These are phyloP conservation scores for Trogon surrucura DNA, from an alignment of 2,113 vertebrate genomes.

Conservation along the genomic window DNA sequence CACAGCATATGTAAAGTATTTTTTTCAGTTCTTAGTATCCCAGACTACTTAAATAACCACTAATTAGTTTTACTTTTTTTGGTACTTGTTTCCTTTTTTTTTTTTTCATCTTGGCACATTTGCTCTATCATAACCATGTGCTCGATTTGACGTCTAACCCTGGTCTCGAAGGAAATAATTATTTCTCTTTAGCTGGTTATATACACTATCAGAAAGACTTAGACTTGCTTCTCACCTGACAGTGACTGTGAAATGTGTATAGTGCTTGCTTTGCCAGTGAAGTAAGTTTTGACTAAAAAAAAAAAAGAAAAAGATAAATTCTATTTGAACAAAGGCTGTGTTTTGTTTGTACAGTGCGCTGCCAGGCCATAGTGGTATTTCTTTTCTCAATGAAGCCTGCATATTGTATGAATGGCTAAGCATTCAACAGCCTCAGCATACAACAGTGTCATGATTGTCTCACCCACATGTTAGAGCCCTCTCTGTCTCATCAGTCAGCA, in stretches of 20 bases:
- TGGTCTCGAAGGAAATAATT: neutral
- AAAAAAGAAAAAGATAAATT: neutral
- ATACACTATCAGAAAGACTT: neutral
- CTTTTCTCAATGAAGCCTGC: neutral
- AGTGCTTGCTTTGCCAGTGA: neutral
- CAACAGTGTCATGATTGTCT: neutral
- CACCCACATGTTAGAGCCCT: neutral
- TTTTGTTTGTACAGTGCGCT: conserved; percentile 20
- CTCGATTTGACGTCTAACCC: neutral
- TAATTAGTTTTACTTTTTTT: conserved; percentile 4
- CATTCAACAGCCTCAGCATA: neutral
- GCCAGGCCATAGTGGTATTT: neutral
- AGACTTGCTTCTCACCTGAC: neutral
- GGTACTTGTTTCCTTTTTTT: neutral
- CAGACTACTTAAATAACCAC: conserved; percentile 21
- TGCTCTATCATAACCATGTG: neutral
- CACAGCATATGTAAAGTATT: neutral
- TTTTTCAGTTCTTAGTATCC: conserved; percentile 13
- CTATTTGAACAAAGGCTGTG: conserved; percentile 8
- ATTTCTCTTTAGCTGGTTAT: conserved; percentile 11
- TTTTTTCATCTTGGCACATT: neutral
- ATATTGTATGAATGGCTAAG: neutral
- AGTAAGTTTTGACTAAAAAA: neutral
- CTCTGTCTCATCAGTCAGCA: neutral
- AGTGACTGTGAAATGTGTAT: neutral